Percentiles rank a stretch among this genome's conserved stretches.
Evolutionary conservation across 2,113 vertebrate species (phyloP).

Genomic region (Bubalus kerabau): DNA sequence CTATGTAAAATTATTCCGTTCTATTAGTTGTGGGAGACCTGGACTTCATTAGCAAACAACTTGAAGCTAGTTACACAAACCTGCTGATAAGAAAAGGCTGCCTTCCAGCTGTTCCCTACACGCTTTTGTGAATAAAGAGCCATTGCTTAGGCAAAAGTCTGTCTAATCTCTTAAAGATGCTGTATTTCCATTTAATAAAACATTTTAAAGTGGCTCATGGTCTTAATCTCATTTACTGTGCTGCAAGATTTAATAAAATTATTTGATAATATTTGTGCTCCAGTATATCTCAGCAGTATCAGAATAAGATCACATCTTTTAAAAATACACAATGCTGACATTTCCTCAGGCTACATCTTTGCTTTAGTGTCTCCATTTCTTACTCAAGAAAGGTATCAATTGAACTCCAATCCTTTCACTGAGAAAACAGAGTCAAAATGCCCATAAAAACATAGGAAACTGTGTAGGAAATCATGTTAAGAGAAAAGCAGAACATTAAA

Average conservation of each 20-base stretch:
- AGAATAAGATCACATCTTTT: background rate
- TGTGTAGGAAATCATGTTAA: background rate
- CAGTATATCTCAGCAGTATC: background rate
- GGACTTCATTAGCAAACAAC: constrained; percentile 44
- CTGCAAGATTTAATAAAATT: background rate
- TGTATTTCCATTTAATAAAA: constrained; percentile 29
- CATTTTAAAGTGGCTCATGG: background rate
- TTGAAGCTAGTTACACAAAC: constrained; percentile 8
- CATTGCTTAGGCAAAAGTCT: background rate
- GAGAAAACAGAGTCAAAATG: constrained; percentile 15
- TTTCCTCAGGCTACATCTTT: background rate
- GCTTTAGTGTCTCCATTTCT: background rate
- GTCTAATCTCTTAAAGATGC: constrained; percentile 10
- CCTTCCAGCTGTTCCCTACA: constrained; percentile 12
- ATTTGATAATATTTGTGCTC: background rate
- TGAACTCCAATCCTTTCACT: background rate
- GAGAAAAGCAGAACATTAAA: background rate
- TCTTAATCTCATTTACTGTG: background rate
- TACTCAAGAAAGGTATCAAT: constrained; percentile 8
- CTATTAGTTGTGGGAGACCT: constrained; percentile 13
- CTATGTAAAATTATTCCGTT: constrained; percentile 38
- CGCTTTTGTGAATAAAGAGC: constrained; percentile 22
- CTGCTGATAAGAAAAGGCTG: constrained; percentile 36
- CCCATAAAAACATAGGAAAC: background rate
- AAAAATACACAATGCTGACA: background rate